Percentiles rank a stretch among this genome's conserved stretches.
These are phyloP conservation scores for Ceraclea dissimilis DNA, from an alignment of 2,888 invertebrate species.

Conservation along the genomic window DNA sequence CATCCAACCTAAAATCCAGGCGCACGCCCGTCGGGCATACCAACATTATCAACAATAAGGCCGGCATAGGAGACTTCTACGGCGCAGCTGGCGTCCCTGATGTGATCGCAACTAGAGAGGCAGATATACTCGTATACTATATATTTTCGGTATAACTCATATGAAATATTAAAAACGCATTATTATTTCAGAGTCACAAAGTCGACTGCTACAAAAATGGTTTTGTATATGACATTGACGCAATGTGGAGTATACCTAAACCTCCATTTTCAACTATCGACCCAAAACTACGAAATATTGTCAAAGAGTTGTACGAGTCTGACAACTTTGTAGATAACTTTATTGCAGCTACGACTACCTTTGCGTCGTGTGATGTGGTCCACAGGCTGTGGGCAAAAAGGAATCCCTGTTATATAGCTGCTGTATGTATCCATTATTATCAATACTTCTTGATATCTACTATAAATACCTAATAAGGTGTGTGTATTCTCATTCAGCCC, in stretches of 20 bases:
- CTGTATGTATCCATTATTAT: background rate
- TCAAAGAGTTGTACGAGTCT: background rate
- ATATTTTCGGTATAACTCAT: no score
- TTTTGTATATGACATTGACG: background rate
- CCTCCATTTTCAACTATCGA: background rate
- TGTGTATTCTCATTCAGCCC: no score
- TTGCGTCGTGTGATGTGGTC: background rate
- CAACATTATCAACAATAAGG: no score
- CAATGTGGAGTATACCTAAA: background rate
- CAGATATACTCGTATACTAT: no score
- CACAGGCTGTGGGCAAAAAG: background rate
- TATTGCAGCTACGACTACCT: background rate
- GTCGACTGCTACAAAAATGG: background rate
- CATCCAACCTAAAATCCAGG: no score
- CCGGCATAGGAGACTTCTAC: no score
- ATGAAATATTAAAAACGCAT: no score
- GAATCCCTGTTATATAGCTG: background rate
- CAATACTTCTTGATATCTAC: no score
- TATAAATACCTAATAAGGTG: no score
- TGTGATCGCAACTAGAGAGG: no score
- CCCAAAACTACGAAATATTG: background rate
- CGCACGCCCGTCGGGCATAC: no score
- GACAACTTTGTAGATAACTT: background rate
- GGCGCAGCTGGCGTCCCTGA: no score
- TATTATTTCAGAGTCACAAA: background rate